Evolutionary conservation across 2,888 invertebrate genomes (phyloP).

Genomic region (Mystacides longicornis): DNA sequence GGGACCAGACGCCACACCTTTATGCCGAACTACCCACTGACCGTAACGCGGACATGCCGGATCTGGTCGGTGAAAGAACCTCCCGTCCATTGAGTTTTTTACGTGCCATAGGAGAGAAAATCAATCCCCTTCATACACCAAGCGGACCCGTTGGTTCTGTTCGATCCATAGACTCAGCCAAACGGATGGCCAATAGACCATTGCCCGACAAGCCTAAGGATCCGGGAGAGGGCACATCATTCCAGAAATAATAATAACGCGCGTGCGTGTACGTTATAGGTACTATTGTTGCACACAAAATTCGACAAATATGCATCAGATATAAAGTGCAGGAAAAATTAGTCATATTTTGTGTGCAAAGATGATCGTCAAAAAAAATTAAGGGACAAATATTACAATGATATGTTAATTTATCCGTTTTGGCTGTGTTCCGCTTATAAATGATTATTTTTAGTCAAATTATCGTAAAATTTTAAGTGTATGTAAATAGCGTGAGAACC

Average conservation of each 20-base stretch:
- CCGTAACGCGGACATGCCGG: slow-evolving; percentile 35
- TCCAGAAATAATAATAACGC: slow-evolving; percentile 29
- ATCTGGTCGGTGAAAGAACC: slow-evolving; percentile 40
- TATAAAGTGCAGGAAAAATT: too few relatives aligned
- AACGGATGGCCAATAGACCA: slow-evolving; percentile 61
- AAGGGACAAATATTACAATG: too few relatives aligned
- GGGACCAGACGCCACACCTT: slow-evolving; percentile 50
- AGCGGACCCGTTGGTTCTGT: slow-evolving; percentile 26
- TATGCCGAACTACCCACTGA: slow-evolving; percentile 55
- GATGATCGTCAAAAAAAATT: too few relatives aligned
- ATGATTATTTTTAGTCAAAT: too few relatives aligned
- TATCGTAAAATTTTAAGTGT: too few relatives aligned
- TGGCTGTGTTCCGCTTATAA: too few relatives aligned
- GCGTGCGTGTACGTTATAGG: too few relatives aligned
- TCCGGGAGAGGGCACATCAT: slow-evolving; percentile 42
- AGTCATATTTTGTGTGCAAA: too few relatives aligned
- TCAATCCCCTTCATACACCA: slow-evolving; percentile 32
- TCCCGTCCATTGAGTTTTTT: slow-evolving; percentile 53
- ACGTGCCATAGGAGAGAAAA: slow-evolving; percentile 52
- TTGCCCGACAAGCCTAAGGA: slow-evolving; percentile 56
- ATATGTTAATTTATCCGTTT: too few relatives aligned
- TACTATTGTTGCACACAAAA: too few relatives aligned
- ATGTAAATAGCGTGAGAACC: too few relatives aligned
- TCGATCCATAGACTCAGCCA: slow-evolving; percentile 39
- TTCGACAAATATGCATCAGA: too few relatives aligned